Conservation (phyloP, 2,888 invertebrate species). For the Rhimphoctona megacephalus region DNA sequence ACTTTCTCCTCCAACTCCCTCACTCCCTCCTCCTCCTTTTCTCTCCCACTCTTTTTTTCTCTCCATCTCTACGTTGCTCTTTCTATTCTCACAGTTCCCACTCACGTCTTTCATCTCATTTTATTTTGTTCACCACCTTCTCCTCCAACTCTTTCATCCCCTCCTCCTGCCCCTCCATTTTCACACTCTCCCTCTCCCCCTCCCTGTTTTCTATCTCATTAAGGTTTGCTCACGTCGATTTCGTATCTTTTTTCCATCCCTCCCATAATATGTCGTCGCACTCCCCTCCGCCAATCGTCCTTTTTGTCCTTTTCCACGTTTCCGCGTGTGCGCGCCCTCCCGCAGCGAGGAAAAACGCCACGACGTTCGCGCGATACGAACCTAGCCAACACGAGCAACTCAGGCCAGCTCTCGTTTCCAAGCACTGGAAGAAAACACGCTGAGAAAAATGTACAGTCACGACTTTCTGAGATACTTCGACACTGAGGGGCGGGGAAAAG, state of each 20-base stretch:
- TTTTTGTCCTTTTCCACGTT: constrained; percentile 56
- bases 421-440: constrained; percentile 24
- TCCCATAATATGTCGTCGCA: neutral
- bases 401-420: constrained; percentile 16
- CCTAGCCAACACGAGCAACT: constrained; percentile 31
- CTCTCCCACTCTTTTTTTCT: neutral
- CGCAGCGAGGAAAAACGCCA: constrained; percentile 34
- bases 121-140: constrained; percentile 54
- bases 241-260: constrained; percentile 6
- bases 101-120: neutral
- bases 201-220: neutral
- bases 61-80: constrained; percentile 34
- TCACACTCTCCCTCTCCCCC: neutral
- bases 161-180: neutral
- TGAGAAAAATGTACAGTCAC: constrained; percentile 44
- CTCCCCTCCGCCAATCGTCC: constrained; percentile 11
- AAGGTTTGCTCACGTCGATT: neutral
- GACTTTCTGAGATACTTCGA: constrained; percentile 22
- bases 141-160: constrained; percentile 40
- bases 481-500: neutral
- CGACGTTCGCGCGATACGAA: constrained; percentile 47
- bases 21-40: neutral
- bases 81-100: neutral
- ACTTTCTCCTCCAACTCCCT: no score
- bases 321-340: constrained; percentile 49